Evolutionary conservation across 2,888 invertebrate genomes (phyloP).

Genomic region (Brenthis ino): DNA sequence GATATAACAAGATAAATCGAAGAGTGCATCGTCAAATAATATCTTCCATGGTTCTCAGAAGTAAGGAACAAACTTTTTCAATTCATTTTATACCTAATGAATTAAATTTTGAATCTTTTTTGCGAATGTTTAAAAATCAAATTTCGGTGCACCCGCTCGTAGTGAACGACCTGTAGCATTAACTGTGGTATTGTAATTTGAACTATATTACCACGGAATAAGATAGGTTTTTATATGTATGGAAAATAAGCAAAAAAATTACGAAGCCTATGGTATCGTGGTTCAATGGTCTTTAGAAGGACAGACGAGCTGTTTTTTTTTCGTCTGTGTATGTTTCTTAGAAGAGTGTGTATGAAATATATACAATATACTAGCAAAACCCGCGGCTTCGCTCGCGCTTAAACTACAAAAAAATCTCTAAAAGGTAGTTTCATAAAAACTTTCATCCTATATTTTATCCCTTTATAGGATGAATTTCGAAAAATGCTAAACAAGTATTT

Average conservation of each 20-base stretch:
- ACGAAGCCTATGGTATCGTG: conserved; percentile 22
- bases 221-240: conserved; percentile 5
- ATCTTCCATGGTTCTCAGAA: background rate
- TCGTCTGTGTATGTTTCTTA: conserved; percentile 34
- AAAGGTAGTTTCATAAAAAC: too few species aligned
- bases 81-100: background rate
- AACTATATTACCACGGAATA: background rate
- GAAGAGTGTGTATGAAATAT: conserved; percentile 6
- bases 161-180: conserved; percentile 1
- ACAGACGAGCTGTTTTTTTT: conserved; percentile 32
- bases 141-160: conserved; percentile 20
- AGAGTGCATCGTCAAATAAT: background rate
- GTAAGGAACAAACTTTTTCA: background rate
- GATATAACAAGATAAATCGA: background rate
- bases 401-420: too few species aligned
- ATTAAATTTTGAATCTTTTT: background rate
- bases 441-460: too few species aligned
- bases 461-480: too few species aligned
- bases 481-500: too few species aligned
- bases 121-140: conserved; percentile 23
- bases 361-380: background rate
- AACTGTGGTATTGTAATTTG: conserved; percentile 9
- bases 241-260: conserved; percentile 12
- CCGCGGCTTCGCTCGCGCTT: too few species aligned
- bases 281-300: conserved; percentile 40